A percentile compares a stretch with the other conserved stretches of the same genome.
Conservation (phyloP, 1,140 invertebrate species). For the Drosophila kikkawai region DNA sequence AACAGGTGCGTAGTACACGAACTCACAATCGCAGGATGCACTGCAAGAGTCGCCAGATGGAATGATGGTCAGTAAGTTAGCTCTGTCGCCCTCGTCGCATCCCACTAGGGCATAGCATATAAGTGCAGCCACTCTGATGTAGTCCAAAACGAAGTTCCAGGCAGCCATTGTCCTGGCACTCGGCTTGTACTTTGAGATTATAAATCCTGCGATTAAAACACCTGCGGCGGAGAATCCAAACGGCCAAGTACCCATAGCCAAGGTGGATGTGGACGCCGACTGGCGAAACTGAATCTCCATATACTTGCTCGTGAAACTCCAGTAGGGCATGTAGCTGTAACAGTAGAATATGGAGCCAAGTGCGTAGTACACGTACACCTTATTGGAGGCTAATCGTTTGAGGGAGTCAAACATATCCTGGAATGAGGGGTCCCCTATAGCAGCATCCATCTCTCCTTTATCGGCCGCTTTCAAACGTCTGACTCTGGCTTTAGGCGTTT, state of each 20-base stretch:
- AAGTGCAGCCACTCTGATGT: constrained; percentile 88
- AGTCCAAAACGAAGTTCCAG: constrained; percentile 90
- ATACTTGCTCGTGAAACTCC: constrained; percentile 91
- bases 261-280: constrained; percentile 88
- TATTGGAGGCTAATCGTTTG: constrained; percentile 86
- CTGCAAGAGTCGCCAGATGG: constrained; percentile 86
- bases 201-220: constrained; percentile 88
- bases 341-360: constrained; percentile 89
- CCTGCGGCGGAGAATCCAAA: constrained; percentile 90
- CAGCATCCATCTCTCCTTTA: background rate
- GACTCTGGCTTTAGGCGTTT: constrained; percentile 85
- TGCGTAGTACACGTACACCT: constrained; percentile 87
- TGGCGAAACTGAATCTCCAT: constrained; percentile 91
- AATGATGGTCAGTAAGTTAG: constrained; percentile 34
- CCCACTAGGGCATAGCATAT: constrained; percentile 89
- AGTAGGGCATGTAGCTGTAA: constrained; percentile 90
- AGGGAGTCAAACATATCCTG: constrained; percentile 56
- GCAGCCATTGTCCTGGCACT: constrained; percentile 88
- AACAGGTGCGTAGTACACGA: constrained; percentile 89
- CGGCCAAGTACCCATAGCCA: constrained; percentile 89
- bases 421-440: constrained; percentile 40
- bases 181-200: constrained; percentile 90
- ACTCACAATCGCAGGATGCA: constrained; percentile 88
- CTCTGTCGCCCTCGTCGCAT: constrained; percentile 86
- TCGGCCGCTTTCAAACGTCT: constrained; percentile 31